phyloP scores from a whole-genome alignment of 2,888 invertebrate species.

The Ptychoptera albimana region DNA sequence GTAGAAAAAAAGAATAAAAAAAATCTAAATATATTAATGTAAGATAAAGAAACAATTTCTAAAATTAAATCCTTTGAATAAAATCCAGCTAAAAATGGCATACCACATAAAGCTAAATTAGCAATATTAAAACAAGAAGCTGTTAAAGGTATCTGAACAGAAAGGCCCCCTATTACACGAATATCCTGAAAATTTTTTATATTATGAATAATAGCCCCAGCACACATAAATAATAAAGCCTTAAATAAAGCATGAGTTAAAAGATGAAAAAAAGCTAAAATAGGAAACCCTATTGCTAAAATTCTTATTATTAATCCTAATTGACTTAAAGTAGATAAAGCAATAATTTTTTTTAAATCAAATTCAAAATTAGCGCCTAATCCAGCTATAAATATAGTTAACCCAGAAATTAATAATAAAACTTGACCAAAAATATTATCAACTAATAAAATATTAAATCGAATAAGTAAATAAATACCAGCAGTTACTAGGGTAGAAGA shows the following conservation, averaged over 20 bases:
- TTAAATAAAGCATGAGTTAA: slow-evolving; percentile 62
- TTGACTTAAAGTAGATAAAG: slow-evolving; percentile 58
- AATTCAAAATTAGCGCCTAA: slow-evolving; percentile 44
- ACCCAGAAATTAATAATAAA: slow-evolving; percentile 37
- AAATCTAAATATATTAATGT: slow-evolving; percentile 38
- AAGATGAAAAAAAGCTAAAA: slow-evolving; percentile 54
- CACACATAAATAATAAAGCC: slow-evolving; percentile 56
- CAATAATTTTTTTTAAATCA: slow-evolving; percentile 67
- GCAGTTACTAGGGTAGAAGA: slow-evolving; percentile 67
- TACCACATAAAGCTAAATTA: slow-evolving; percentile 43
- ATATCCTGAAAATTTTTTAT: slow-evolving; percentile 48
- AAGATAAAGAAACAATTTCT: slow-evolving; percentile 35
- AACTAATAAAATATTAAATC: slow-evolving; percentile 39
- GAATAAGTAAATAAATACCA: slow-evolving; percentile 57
- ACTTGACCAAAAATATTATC: slow-evolving; percentile 30
- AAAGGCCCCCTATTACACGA: slow-evolving; percentile 40
- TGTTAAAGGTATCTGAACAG: slow-evolving; percentile 35
- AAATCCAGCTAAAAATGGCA: slow-evolving; percentile 48
- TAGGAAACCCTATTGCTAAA: slow-evolving; percentile 36
- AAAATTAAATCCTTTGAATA: slow-evolving; percentile 49
- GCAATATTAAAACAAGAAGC: slow-evolving; percentile 38
- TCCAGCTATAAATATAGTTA: slow-evolving; percentile 45
- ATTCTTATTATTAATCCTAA: slow-evolving; percentile 55
- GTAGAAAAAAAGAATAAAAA: slow-evolving; percentile 39
- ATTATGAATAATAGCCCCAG: slow-evolving; percentile 50